These are phyloP conservation scores for Caenorhabditis brenneri DNA, from an alignment of 1,140 invertebrate species.

Conservation along the genomic window DNA sequence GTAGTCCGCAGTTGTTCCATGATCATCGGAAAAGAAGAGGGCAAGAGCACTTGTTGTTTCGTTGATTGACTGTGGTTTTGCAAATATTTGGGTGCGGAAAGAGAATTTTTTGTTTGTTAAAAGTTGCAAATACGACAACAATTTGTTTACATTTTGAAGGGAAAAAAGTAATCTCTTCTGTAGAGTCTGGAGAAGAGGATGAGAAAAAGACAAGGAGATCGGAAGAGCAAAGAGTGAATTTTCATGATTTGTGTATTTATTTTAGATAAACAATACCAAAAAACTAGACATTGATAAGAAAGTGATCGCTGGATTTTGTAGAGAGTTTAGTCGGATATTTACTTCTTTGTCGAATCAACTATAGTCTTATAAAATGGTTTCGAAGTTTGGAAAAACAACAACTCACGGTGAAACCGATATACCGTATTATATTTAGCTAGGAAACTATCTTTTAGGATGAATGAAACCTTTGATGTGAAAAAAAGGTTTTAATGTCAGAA, in stretches of 20 bases:
- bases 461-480: no score
- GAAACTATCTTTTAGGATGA: no score
- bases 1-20: constrained; percentile 1
- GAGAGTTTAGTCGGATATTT: no score
- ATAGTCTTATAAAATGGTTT: no score
- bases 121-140: not conserved
- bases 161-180: not conserved
- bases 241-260: constrained; percentile 29
- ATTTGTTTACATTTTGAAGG: not conserved
- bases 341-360: no score
- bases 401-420: no score
- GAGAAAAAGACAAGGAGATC: not conserved
- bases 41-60: constrained; percentile 9
- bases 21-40: not conserved
- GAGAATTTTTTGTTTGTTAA: not conserved
- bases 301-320: no score
- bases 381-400: no score
- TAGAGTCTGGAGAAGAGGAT: not conserved
- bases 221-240: not conserved
- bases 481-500: no score
- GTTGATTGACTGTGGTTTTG: not conserved
- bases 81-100: not conserved
- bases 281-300: no score
- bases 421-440: no score
- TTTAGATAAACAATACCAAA: no score